phyloP scores from a whole-genome alignment of 2,113 vertebrate species.

The Rhynchopsitta pachyrhyncha region DNA sequence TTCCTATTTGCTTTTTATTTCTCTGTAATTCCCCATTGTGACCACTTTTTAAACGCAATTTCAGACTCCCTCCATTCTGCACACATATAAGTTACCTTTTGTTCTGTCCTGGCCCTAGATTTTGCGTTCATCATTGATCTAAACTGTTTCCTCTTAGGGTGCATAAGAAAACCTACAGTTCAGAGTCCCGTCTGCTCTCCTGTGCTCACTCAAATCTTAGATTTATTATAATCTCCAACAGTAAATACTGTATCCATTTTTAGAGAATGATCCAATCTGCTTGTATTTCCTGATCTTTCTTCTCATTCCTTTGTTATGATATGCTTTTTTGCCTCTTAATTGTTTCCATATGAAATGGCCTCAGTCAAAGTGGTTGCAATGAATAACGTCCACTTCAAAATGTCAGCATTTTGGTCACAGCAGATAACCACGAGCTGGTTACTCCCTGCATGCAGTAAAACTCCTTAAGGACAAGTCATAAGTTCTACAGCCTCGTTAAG shows the following conservation, averaged over 20 bases:
- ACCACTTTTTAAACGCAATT: not conserved
- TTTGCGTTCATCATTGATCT: not conserved
- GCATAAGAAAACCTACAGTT: not conserved
- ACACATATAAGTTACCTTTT: not conserved
- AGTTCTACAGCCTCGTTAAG: not conserved
- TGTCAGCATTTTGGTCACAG: conserved; percentile 17
- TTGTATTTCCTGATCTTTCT: conserved; percentile 56
- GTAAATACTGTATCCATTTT: conserved; percentile 51
- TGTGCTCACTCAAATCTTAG: not conserved
- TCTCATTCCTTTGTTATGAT: conserved; percentile 63
- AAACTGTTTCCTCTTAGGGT: not conserved
- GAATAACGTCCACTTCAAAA: not conserved
- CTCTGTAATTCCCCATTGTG: not conserved
- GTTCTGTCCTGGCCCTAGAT: not conserved
- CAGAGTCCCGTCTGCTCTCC: not conserved
- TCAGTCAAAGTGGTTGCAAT: not conserved
- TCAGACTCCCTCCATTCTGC: not conserved
- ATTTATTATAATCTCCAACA: not conserved
- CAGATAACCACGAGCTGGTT: not conserved
- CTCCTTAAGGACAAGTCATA: not conserved
- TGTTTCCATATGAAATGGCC: conserved; percentile 43
- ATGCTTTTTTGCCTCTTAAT: conserved; percentile 49
- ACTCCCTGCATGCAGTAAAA: not conserved
- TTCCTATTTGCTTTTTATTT: not conserved
- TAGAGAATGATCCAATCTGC: conserved; percentile 30